phyloP scores from a whole-genome alignment of 1,140 invertebrate species.

The Penaeus chinensis region DNA sequence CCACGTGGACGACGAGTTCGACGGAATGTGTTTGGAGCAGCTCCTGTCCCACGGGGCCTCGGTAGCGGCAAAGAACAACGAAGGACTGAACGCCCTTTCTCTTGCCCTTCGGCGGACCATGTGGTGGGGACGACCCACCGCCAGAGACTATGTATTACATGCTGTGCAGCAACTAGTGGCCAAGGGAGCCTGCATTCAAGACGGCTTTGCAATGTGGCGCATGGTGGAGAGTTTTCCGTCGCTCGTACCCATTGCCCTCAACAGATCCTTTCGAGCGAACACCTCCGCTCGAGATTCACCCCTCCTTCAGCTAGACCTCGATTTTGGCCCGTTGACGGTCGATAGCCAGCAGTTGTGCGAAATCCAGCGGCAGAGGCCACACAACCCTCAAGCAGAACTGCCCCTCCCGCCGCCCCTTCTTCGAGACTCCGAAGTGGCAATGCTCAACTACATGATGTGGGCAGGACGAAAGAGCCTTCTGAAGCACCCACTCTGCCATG shows the following conservation, averaged over 20 bases:
- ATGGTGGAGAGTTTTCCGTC: conserved; percentile 62
- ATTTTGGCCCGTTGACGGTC: conserved; percentile 44
- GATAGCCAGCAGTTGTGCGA: conserved; percentile 76
- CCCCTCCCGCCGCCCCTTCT: conserved; percentile 26
- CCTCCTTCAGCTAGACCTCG: conserved; percentile 54
- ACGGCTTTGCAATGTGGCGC: conserved; percentile 63
- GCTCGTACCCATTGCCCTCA: conserved; percentile 53
- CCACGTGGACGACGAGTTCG: conserved; percentile 67
- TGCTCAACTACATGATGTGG: conserved; percentile 58
- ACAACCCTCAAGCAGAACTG: conserved; percentile 34
- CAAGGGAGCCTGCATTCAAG: conserved; percentile 54
- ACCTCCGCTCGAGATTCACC: conserved; percentile 59
- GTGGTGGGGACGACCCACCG: conserved; percentile 57
- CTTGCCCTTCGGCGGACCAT: conserved; percentile 52
- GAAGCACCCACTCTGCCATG: conserved; percentile 64
- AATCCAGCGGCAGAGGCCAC: conserved; percentile 75
- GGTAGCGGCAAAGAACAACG: conserved; percentile 84
- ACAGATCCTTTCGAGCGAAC: conserved; percentile 55
- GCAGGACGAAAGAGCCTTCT: conserved; percentile 64
- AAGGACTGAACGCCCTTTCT: conserved; percentile 70
- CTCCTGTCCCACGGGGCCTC: conserved; percentile 86
- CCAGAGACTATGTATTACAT: conserved; percentile 56
- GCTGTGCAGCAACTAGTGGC: conserved; percentile 55
- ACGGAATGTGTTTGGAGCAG: conserved; percentile 77
- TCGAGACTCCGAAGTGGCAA: conserved; percentile 47